A percentile compares a stretch with the other conserved stretches of the same genome.
Conservation (phyloP, 2,797 vertebrate species). For the Molossus molossus region DNA sequence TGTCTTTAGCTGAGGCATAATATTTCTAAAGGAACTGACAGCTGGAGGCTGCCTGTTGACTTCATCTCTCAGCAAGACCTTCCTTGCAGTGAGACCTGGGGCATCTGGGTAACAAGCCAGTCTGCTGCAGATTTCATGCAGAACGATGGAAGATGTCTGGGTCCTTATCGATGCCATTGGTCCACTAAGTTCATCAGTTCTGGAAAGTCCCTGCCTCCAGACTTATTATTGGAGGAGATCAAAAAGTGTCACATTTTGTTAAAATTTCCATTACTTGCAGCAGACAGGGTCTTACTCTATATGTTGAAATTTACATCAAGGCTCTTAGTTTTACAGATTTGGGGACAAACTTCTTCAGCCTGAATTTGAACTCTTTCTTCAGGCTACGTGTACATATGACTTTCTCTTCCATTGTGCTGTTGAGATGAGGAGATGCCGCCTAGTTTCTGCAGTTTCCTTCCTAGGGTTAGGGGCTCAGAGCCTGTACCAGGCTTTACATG, state of each 20-base stretch:
- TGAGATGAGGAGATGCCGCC: not conserved
- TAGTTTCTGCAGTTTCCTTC: not conserved
- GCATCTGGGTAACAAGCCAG: not conserved
- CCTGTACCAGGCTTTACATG: too few species aligned
- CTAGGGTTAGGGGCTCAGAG: not conserved
- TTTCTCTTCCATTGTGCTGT: not conserved
- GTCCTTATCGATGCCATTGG: not conserved
- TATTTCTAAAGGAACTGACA: not conserved
- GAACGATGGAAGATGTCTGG: not conserved
- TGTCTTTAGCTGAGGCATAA: not conserved
- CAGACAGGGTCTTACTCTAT: not conserved
- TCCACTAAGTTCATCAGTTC: not conserved
- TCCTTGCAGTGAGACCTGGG: not conserved
- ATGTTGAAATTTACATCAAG: not conserved
- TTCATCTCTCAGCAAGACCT: not conserved
- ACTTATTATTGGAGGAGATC: not conserved
- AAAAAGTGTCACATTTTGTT: not conserved
- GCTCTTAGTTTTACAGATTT: not conserved
- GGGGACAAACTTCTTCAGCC: not conserved
- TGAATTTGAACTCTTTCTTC: conserved; percentile 18
- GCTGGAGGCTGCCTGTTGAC: not conserved
- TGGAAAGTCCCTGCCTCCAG: not conserved
- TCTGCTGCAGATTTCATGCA: not conserved
- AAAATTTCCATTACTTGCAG: not conserved
- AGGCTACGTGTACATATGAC: not conserved